Evolutionary conservation across 2,888 invertebrate genomes (phyloP).

Genomic region (Strigamia maritima): DNA sequence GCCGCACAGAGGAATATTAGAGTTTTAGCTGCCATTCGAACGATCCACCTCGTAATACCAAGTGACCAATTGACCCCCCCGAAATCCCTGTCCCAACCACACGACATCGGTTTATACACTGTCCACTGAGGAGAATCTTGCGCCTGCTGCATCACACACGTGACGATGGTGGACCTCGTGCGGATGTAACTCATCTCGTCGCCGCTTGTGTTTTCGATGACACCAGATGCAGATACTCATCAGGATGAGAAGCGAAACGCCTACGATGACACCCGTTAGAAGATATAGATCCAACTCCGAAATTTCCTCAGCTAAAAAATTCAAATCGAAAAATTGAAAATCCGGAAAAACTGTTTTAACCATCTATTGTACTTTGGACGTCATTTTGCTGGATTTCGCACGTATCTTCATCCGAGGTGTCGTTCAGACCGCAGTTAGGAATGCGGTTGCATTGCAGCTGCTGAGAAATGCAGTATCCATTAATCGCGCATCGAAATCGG

Average conservation of each 20-base stretch:
- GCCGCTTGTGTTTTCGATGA: slow-evolving; percentile 52
- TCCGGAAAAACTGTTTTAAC: not conserved
- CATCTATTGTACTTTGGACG: not conserved
- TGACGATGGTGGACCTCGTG: slow-evolving; percentile 47
- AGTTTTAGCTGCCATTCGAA: slow-evolving; percentile 37
- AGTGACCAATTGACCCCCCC: not conserved
- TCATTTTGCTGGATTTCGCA: slow-evolving; percentile 60
- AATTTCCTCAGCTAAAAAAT: slow-evolving; percentile 53
- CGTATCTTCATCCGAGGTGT: slow-evolving; percentile 71
- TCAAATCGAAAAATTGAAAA: not conserved
- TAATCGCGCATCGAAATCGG: slow-evolving; percentile 68
- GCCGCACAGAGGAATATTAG: not conserved
- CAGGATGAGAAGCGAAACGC: slow-evolving; percentile 56
- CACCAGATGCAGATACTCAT: slow-evolving; percentile 59
- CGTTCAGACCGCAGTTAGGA: slow-evolving; percentile 79
- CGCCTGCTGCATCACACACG: slow-evolving; percentile 60
- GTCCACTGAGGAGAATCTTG: slow-evolving; percentile 60
- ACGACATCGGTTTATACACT: slow-evolving; percentile 54
- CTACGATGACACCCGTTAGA: slow-evolving; percentile 56
- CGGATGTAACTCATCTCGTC: slow-evolving; percentile 44
- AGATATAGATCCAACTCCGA: slow-evolving; percentile 62
- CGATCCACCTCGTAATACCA: slow-evolving; percentile 19
- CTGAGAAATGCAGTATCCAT: slow-evolving; percentile 74
- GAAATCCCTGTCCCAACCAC: slow-evolving; percentile 4
- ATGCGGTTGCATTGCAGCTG: slow-evolving; percentile 72